Conservation (phyloP, 2,113 vertebrate species). For the Phocoena phocoena region DNA sequence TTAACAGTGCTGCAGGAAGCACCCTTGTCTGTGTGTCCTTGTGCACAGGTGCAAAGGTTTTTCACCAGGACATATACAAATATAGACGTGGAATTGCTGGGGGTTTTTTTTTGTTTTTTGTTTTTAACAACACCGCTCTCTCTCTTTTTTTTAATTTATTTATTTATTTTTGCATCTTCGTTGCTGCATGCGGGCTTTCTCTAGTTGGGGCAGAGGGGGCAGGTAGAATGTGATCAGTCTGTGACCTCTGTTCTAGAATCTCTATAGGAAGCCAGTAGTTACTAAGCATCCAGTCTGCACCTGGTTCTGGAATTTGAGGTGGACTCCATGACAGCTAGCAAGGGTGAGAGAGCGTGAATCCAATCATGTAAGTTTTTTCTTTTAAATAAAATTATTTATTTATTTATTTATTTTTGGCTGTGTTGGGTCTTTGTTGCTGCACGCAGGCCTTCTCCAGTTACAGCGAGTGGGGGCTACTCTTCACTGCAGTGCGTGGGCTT, state of each 20-base stretch:
- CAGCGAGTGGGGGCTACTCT: too few species aligned
- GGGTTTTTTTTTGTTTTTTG: background rate
- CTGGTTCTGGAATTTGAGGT: slow-evolving; percentile 38
- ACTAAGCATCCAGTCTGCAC: background rate
- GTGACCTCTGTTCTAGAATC: background rate
- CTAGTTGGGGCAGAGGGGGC: too few species aligned
- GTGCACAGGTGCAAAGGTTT: background rate
- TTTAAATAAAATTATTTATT: too few species aligned
- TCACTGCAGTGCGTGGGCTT: too few species aligned
- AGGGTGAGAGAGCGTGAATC: background rate
- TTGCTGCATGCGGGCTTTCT: too few species aligned
- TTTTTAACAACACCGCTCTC: background rate
- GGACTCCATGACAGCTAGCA: slow-evolving; percentile 6
- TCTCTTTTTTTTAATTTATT: too few species aligned
- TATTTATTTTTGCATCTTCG: too few species aligned
- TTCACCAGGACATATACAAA: background rate
- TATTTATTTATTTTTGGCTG: too few species aligned
- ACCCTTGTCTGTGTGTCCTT: background rate
- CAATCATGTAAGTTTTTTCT: background rate
- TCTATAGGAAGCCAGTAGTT: background rate
- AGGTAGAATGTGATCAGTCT: background rate
- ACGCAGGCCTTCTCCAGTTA: too few species aligned
- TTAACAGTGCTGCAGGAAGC: background rate
- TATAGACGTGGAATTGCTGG: background rate
- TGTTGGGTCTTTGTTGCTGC: too few species aligned